Evolutionary conservation across 2,113 vertebrate genomes (phyloP), one percentile per base, ranked within the genome.

Genomic region (Corydoras sp.): DNA sequence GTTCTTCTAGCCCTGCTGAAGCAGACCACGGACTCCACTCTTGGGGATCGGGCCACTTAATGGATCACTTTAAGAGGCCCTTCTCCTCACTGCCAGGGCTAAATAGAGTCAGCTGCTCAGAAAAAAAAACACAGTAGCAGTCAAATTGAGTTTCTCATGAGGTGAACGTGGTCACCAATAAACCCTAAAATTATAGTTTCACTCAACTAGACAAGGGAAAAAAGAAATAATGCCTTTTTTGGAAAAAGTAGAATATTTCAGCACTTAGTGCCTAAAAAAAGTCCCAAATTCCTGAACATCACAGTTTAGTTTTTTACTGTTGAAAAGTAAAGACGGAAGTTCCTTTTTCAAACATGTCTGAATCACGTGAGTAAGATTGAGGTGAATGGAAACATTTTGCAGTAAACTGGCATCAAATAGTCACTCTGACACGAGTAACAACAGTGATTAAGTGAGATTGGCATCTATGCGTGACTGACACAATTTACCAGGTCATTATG

Each of bases 1-100:
- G 87, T 82, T 86, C 89, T 87, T 85, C 89, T 90, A 88, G 88
- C 74, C 83, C 89, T 86, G 90, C 84, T 89, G 90, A 89, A 90
- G 85, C 78, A 88, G 86, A 88, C 85, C 80, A 82, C 78, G 50
- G 68, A 81, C 81, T 82, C 83, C 82, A 78, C 86, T 88, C 88
- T 86, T 77, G 73, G 85, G 85, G 80, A 88, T 79, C 84, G 56
- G 81, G 81, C 85, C 84, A 72, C 89, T 69, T 89, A 89, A 89
- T 89, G 88, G 88, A 90, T 89, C 87, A 87, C 86, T 90, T 87
- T 83, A 88, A 90, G 86, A 82, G 84, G 84, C 81, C 87, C 48
- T 88, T 79, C 86, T 82, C 83, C 88, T 88, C 89, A 88, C 77
- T 79, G 83, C 83, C 68, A 56, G 83, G 83, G 74, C 86, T 90